Conservation (phyloP, 2,888 invertebrate genomes). For the Agonopterix heracliana region DNA sequence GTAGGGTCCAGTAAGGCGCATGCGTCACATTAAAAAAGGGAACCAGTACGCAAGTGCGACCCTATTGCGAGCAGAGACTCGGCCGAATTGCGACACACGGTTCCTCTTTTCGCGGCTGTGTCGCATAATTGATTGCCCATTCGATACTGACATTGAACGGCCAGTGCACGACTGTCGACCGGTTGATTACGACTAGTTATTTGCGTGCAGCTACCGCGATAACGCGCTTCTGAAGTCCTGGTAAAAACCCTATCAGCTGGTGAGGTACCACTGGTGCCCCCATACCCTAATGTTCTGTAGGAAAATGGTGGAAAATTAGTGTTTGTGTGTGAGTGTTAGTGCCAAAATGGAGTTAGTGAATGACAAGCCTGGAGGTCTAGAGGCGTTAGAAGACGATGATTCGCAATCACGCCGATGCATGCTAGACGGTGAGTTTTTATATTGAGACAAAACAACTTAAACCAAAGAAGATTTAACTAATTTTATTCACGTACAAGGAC, state of each 20-base stretch:
- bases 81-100: conserved; percentile 51
- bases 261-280: conserved; percentile 3
- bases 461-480: background rate
- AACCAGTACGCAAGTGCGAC: conserved; percentile 49
- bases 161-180: conserved; percentile 48
- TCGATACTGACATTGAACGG: conserved; percentile 72
- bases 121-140: conserved; percentile 72
- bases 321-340: conserved; percentile 22
- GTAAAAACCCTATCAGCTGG: conserved; percentile 37
- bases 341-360: conserved; percentile 56
- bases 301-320: no score
- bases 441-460: background rate
- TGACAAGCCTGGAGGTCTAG: conserved; percentile 40
- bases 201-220: conserved; percentile 53
- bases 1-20: conserved; percentile 33
- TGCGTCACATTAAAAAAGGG: conserved; percentile 33
- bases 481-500: background rate
- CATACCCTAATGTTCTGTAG: conserved; percentile 9
- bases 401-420: conserved; percentile 62
- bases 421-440: conserved; percentile 63
- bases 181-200: conserved; percentile 61
- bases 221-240: conserved; percentile 37
- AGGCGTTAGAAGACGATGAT: conserved; percentile 62
- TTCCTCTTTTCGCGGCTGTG: conserved; percentile 55
- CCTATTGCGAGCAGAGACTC: conserved; percentile 12